phyloP scores from a whole-genome alignment of 1,140 invertebrate species.

The Diorhabda elongata region DNA sequence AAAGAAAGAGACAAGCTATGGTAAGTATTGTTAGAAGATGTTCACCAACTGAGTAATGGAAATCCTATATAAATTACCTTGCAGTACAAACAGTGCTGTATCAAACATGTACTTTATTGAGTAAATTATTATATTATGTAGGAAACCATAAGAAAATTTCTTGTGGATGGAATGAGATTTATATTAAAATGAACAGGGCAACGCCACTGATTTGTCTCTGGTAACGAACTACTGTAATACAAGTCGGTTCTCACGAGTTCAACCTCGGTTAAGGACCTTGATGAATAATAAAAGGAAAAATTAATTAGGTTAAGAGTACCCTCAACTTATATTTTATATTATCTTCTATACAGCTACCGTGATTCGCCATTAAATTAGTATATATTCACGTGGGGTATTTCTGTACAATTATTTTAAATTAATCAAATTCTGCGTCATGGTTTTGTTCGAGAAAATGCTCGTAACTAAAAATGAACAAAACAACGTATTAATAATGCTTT shows the following conservation, averaged over 20 bases:
- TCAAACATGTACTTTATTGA: not conserved
- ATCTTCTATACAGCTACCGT: not conserved
- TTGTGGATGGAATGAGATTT: not conserved
- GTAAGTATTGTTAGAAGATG: not conserved
- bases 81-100: not conserved
- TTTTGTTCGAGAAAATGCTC: too few species aligned
- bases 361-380: not conserved
- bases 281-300: conserved; percentile 28
- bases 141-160: not conserved
- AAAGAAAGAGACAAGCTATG: not conserved
- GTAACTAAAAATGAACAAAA: too few species aligned
- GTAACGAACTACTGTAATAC: conserved; percentile 24
- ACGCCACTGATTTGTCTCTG: conserved; percentile 12
- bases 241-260: conserved; percentile 23
- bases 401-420: too few species aligned
- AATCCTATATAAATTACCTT: not conserved
- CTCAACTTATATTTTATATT: conserved; percentile 15
- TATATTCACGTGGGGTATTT: not conserved
- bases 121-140: not conserved
- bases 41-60: not conserved
- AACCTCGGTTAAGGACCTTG: conserved; percentile 24
- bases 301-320: conserved; percentile 25
- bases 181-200: not conserved
- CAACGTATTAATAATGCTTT: too few species aligned
- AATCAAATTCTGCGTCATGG: too few species aligned